phyloP scores from a whole-genome alignment of 2,888 invertebrate species.

The Heliconius hortense region DNA sequence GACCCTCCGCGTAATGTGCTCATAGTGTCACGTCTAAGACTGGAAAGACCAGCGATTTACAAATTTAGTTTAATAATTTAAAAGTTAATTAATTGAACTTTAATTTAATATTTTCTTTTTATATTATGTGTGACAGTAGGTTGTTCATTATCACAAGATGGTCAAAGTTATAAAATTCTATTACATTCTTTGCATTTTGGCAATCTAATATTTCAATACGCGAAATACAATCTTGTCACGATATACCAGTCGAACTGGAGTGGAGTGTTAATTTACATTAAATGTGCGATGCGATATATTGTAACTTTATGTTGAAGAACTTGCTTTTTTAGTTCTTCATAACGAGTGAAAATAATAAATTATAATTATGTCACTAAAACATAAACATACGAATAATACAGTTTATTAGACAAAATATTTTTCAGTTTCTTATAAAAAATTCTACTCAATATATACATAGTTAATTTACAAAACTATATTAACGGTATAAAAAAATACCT shows the following conservation, averaged over 20 bases:
- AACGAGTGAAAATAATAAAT: too few relatives aligned
- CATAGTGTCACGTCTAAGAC: slow-evolving; percentile 24
- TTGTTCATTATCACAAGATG: background rate
- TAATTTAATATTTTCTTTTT: background rate
- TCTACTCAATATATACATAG: too few relatives aligned
- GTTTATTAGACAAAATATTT: too few relatives aligned
- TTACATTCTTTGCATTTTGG: background rate
- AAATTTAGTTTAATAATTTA: background rate
- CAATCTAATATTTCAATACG: background rate
- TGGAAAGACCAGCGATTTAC: slow-evolving; percentile 27
- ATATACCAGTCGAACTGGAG: too few relatives aligned
- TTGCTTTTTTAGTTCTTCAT: too few relatives aligned
- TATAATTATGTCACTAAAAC: too few relatives aligned
- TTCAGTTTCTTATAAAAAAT: background rate
- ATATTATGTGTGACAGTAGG: background rate
- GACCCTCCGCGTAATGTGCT: slow-evolving; percentile 74
- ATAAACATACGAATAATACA: too few relatives aligned
- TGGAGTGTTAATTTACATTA: too few relatives aligned
- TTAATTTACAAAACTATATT: background rate
- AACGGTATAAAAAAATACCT: background rate
- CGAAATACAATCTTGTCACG: background rate
- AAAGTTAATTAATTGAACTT: background rate
- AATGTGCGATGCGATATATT: too few relatives aligned
- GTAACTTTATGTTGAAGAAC: too few relatives aligned
- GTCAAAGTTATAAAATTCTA: background rate